These are phyloP conservation scores for Threskiornis aethiopicus DNA, from an alignment of 2,797 vertebrate species.

Conservation along the genomic window DNA sequence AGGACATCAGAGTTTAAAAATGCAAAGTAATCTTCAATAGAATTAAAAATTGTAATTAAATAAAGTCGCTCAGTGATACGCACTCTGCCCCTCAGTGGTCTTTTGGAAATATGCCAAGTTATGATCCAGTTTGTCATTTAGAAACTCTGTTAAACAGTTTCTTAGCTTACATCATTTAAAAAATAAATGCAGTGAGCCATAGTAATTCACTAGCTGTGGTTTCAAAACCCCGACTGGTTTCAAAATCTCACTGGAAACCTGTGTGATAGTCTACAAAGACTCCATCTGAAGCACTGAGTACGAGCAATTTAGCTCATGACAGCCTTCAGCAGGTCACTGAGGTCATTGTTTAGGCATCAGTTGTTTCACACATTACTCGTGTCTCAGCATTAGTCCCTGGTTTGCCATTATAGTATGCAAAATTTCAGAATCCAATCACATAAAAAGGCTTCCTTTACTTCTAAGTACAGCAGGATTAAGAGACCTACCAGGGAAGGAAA, in stretches of 20 bases:
- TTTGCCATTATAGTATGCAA: background rate
- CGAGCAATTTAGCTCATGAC: background rate
- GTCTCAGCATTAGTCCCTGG: background rate
- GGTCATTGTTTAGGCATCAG: background rate
- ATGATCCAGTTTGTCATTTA: background rate
- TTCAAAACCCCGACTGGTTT: background rate
- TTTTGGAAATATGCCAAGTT: background rate
- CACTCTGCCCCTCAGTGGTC: background rate
- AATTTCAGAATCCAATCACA: background rate
- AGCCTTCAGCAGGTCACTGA: background rate
- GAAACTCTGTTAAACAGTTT: background rate
- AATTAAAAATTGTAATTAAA: constrained; percentile 15
- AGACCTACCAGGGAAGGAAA: background rate
- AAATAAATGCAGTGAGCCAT: background rate
- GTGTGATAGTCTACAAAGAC: background rate
- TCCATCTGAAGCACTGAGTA: background rate
- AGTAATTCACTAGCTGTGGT: background rate
- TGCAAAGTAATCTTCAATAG: background rate
- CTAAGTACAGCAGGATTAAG: background rate
- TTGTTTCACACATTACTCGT: background rate
- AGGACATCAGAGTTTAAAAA: background rate
- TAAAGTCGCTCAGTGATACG: background rate
- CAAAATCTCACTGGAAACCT: background rate
- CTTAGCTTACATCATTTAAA: background rate
- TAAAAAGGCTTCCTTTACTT: background rate